phyloP scores from a whole-genome alignment of 2,888 invertebrate genomes.

The Parochlus steinenii region DNA sequence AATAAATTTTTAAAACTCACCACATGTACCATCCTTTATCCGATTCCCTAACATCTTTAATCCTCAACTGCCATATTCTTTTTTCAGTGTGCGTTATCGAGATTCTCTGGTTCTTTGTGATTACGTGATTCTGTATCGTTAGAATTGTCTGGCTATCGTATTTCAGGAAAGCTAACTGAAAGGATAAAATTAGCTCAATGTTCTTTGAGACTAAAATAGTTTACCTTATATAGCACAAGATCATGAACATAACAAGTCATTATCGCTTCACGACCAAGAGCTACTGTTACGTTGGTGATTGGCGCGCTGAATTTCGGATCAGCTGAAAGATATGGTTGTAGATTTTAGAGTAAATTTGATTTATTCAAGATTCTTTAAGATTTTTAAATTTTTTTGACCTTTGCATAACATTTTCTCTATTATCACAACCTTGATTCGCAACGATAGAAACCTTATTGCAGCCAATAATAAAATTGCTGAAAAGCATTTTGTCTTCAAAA shows the following conservation, averaged over 20 bases:
- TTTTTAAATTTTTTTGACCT: too few relatives aligned
- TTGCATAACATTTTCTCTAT: too few relatives aligned
- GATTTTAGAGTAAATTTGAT: background rate
- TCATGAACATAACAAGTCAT: slow-evolving; percentile 70
- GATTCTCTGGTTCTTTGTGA: slow-evolving; percentile 75
- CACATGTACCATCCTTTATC: slow-evolving; percentile 90
- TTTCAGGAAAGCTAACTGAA: slow-evolving; percentile 73
- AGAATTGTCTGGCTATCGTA: slow-evolving; percentile 84
- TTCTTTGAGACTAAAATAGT: slow-evolving; percentile 14
- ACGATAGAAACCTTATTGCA: too few relatives aligned
- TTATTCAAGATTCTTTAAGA: too few relatives aligned
- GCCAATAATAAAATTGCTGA: too few relatives aligned
- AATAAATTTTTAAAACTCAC: slow-evolving; percentile 1
- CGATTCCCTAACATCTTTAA: slow-evolving; percentile 64
- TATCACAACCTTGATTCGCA: too few relatives aligned
- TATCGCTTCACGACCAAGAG: slow-evolving; percentile 72
- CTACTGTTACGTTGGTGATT: slow-evolving; percentile 66
- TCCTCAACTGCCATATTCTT: slow-evolving; percentile 73
- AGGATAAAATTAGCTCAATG: slow-evolving; percentile 14
- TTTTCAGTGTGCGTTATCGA: slow-evolving; percentile 72
- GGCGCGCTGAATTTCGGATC: slow-evolving; percentile 69
- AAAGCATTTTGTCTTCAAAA: too few relatives aligned
- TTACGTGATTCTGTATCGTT: slow-evolving; percentile 78
- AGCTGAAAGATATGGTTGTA: slow-evolving; percentile 34
- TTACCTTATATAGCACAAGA: slow-evolving; percentile 66